Conservation (phyloP, 2,888 invertebrate species). For the Agrotis ipsilon region DNA sequence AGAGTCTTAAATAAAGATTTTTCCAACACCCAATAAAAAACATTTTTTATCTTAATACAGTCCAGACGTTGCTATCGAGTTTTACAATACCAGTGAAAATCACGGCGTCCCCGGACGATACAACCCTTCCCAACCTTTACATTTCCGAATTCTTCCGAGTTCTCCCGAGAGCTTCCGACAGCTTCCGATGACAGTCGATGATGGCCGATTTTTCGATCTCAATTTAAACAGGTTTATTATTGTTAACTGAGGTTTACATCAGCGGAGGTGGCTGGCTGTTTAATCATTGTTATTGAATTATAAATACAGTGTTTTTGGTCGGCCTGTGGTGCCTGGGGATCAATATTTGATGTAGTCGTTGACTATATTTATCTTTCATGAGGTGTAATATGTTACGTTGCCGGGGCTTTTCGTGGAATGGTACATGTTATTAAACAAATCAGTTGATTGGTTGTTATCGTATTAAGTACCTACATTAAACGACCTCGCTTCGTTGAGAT, state of each 20-base stretch:
- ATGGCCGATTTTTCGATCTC: constrained; percentile 48
- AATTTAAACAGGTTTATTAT: constrained; percentile 49
- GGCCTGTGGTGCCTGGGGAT: constrained; percentile 3
- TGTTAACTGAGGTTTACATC: constrained; percentile 43
- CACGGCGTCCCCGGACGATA: constrained; percentile 33
- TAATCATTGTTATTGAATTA: constrained; percentile 60
- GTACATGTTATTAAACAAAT: background rate
- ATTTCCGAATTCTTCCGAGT: constrained; percentile 51
- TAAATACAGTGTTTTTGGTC: constrained; percentile 48
- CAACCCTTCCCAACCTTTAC: constrained; percentile 33
- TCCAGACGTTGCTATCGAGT: constrained; percentile 25
- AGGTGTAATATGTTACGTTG: background rate
- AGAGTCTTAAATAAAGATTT: constrained; percentile 3
- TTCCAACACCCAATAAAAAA: constrained; percentile 21
- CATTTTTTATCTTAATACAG: constrained; percentile 25
- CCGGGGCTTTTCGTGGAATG: background rate
- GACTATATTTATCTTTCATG: constrained; percentile 29
- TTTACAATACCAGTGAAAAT: constrained; percentile 39
- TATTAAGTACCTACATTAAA: background rate
- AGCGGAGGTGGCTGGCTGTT: constrained; percentile 23
- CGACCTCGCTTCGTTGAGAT: too few species aligned
- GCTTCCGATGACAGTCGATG: constrained; percentile 14
- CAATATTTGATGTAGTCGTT: constrained; percentile 19
- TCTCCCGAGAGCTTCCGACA: constrained; percentile 34
- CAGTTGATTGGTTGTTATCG: background rate